Conservation (phyloP, 2,888 invertebrate genomes). For the Cacoxenus indagator region DNA sequence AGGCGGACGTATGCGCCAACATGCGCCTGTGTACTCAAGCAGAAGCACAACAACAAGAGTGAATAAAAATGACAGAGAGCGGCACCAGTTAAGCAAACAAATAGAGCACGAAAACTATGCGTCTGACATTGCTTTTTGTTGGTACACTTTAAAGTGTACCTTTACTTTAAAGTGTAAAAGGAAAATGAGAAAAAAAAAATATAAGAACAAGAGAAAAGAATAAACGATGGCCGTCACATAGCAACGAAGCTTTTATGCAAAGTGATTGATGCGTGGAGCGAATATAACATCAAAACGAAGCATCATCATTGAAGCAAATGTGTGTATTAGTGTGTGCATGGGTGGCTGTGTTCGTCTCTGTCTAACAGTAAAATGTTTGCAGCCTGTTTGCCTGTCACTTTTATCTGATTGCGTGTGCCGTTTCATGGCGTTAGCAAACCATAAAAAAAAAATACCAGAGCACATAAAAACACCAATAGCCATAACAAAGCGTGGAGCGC, state of each 20-base stretch:
- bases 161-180: no score
- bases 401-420: slow-evolving; percentile 9
- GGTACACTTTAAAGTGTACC: no score
- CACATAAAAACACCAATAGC: not conserved
- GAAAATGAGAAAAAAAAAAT: no score
- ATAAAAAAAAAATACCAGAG: not conserved
- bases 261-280: slow-evolving; percentile 1
- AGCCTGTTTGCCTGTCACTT: not conserved
- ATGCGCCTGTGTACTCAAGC: not conserved
- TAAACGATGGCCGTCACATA: not conserved
- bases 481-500: not conserved
- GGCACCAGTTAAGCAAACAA: not conserved
- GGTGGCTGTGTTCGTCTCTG: not conserved
- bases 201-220: no score
- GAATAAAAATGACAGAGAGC: not conserved
- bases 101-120: not conserved
- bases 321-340: not conserved
- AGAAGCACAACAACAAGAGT: not conserved
- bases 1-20: not conserved
- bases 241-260: not conserved
- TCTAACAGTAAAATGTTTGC: not conserved
- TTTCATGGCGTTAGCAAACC: not conserved
- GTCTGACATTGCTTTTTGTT: slow-evolving; percentile 11
- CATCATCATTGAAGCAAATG: not conserved
- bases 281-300: not conserved